Evolutionary conservation across 2,797 vertebrate species (phyloP).

Genomic region (Oreortyx pictus): DNA sequence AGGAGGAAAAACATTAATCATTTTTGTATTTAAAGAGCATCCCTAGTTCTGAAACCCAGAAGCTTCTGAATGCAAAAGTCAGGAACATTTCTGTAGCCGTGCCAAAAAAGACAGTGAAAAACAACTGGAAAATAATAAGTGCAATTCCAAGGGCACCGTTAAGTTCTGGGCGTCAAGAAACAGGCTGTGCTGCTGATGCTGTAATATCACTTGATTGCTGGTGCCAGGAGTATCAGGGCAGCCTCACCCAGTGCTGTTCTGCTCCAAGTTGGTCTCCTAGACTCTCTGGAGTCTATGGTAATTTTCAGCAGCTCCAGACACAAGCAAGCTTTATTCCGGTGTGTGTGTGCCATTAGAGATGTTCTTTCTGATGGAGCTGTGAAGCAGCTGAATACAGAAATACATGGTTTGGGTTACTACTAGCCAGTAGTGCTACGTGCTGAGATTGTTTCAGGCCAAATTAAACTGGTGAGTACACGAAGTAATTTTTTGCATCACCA

Average conservation of each 20-base stretch:
- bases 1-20: not conserved
- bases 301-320: conserved; percentile 83
- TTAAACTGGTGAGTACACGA: not conserved
- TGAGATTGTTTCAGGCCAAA: not conserved
- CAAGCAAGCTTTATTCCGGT: conserved; percentile 71
- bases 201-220: conserved; percentile 27
- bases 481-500: not conserved
- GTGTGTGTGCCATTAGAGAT: conserved; percentile 46
- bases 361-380: not conserved
- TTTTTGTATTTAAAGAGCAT: not conserved
- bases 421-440: not conserved
- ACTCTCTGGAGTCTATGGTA: conserved; percentile 83
- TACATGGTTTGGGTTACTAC: not conserved
- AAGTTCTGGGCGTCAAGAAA: conserved; percentile 18
- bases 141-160: not conserved
- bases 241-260: conserved; percentile 78
- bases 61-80: conserved; percentile 4
- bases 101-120: not conserved
- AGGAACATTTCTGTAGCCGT: not conserved
- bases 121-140: not conserved
- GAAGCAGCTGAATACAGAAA: not conserved
- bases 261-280: conserved; percentile 77
- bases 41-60: not conserved
- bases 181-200: conserved; percentile 31
- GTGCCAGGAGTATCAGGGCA: conserved; percentile 58